Percentiles rank a stretch among this genome's conserved stretches.
These are phyloP conservation scores for Pharmacophagus antenor DNA, from an alignment of 2,888 invertebrate species.

Conservation along the genomic window DNA sequence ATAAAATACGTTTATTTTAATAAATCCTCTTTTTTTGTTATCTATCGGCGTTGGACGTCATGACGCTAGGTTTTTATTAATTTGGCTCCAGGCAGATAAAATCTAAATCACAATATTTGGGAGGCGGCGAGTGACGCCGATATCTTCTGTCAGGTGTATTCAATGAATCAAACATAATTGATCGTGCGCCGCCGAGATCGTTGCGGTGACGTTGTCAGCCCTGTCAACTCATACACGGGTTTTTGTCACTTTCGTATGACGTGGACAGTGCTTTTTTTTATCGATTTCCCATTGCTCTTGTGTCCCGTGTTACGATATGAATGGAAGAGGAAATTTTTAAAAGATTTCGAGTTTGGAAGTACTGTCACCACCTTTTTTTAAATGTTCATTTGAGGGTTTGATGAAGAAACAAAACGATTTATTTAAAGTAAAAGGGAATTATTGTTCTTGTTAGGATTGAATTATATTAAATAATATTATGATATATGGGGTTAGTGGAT, in stretches of 20 bases:
- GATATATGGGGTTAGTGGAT: too few species aligned
- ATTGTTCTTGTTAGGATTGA: too few species aligned
- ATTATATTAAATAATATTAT: too few species aligned
- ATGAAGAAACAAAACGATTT: too few species aligned
- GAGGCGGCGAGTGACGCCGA: conserved; percentile 52
- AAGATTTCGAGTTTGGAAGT: background rate
- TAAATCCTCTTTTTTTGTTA: background rate
- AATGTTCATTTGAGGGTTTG: too few species aligned
- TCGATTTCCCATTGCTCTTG: conserved; percentile 33
- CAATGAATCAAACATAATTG: conserved; percentile 77
- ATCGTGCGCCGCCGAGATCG: conserved; percentile 52
- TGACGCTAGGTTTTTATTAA: conserved; percentile 36
- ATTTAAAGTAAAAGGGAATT: too few species aligned
- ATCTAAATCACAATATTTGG: conserved; percentile 77
- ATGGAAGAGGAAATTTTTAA: conserved; percentile 33
- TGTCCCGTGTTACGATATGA: conserved; percentile 31
- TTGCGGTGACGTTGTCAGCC: conserved; percentile 45
- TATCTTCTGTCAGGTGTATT: conserved; percentile 52
- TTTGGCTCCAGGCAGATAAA: conserved; percentile 54
- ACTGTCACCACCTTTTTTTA: background rate
- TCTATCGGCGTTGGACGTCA: background rate
- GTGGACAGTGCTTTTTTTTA: conserved; percentile 37
- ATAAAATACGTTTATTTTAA: background rate
- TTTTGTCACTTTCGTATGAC: conserved; percentile 58
- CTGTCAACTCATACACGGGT: conserved; percentile 60